phyloP scores from a whole-genome alignment of 2,113 vertebrate genomes.

The Anseranas semipalmata region DNA sequence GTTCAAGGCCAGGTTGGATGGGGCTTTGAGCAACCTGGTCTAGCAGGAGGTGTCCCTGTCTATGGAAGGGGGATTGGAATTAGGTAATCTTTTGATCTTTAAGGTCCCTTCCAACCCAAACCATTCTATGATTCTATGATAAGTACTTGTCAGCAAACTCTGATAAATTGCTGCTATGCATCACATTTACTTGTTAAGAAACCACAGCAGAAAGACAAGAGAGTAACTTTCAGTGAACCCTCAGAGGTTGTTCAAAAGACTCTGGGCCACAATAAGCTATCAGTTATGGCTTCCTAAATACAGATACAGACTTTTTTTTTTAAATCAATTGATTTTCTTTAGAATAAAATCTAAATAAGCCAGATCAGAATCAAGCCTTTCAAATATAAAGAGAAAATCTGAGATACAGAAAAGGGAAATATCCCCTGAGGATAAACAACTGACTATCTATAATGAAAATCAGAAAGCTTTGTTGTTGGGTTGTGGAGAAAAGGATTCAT shows the following conservation, averaged over 20 bases:
- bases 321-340: not conserved
- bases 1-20: no score
- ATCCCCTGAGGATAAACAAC: conserved; percentile 46
- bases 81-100: no score
- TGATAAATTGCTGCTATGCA: not conserved
- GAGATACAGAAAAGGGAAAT: conserved; percentile 43
- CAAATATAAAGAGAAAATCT: conserved; percentile 33
- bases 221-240: not conserved
- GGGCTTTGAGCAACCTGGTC: no score
- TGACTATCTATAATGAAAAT: conserved; percentile 79
- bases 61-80: no score
- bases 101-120: no score
- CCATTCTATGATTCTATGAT: no score
- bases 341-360: not conserved
- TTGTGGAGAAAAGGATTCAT: conserved; percentile 50
- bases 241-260: not conserved
- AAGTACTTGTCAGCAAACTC: not conserved
- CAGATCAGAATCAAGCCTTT: not conserved
- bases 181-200: not conserved
- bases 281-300: not conserved
- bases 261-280: not conserved
- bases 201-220: not conserved
- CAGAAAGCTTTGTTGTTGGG: conserved; percentile 57
- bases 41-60: no score
- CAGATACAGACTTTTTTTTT: not conserved